Conservation (phyloP, 2,113 vertebrate genomes). For the Synchiropus splendidus region DNA sequence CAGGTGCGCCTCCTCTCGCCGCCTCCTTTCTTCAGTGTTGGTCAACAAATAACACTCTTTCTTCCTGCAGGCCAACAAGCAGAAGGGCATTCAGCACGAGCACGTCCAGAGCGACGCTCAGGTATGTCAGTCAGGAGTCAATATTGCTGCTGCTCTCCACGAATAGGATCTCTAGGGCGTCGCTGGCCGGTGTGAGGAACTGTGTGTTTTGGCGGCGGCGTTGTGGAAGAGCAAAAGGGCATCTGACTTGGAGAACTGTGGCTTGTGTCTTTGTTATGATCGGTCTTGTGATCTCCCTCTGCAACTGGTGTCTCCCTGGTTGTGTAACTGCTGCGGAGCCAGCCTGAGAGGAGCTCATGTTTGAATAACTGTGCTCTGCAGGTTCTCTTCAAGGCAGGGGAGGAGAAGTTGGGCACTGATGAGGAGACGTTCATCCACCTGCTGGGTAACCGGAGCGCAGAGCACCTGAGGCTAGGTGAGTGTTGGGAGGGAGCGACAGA, state of each 20-base stretch:
- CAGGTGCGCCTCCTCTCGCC: conserved; percentile 67
- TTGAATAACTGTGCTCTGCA: no score
- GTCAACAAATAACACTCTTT: conserved; percentile 3
- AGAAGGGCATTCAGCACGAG: conserved; percentile 69
- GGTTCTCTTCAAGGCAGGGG: conserved; percentile 86
- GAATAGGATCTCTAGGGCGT: background rate
- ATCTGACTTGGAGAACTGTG: no score
- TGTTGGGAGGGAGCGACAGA: background rate
- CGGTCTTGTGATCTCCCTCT: no score
- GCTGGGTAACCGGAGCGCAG: conserved; percentile 80
- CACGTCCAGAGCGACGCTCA: conserved; percentile 81
- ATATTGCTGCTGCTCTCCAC: no score
- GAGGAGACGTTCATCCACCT: conserved; percentile 90
- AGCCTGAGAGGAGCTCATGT: no score
- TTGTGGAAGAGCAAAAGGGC: no score
- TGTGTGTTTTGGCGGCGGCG: background rate
- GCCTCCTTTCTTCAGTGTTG: background rate
- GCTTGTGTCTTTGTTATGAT: no score
- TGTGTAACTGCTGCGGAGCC: no score
- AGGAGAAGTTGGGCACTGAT: conserved; percentile 88
- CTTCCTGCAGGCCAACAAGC: conserved; percentile 74
- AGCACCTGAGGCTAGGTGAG: conserved; percentile 83
- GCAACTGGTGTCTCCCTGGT: no score
- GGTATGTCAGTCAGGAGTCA: conserved; percentile 58
- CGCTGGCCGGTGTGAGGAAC: background rate